phyloP scores from a whole-genome alignment of 1,140 invertebrate genomes.

The Coenobita brevimanus region DNA sequence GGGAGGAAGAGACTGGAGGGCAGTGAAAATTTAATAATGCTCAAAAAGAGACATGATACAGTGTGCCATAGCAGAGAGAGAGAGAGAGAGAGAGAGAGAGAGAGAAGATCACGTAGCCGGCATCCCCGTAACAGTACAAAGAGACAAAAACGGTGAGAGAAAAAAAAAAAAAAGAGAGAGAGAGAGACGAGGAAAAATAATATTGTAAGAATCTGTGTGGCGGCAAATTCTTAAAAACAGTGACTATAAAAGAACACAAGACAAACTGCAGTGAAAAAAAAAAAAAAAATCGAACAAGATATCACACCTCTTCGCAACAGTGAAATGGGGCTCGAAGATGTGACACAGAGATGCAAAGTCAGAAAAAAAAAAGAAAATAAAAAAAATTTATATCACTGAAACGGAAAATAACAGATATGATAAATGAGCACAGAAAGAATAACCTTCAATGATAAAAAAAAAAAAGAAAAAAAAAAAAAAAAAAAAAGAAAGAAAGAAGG shows the following conservation, averaged over 20 bases:
- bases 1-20: background rate
- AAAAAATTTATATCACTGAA: background rate
- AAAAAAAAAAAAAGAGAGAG: constrained; percentile 3
- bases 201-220: no score
- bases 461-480: background rate
- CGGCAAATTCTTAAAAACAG: no score
- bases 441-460: background rate
- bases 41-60: background rate
- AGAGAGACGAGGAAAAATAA: no score
- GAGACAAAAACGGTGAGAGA: background rate
- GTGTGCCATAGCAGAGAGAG: background rate
- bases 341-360: background rate
- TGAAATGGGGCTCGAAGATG: no score
- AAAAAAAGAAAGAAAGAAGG: constrained; percentile 3
- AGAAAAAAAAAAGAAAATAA: background rate
- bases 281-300: no score
- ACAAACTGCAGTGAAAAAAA: no score
- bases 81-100: background rate
- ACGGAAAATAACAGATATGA: background rate
- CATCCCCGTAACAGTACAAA: background rate
- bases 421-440: background rate
- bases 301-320: no score
- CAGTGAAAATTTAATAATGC: background rate
- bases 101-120: background rate
- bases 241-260: no score